Conservation (phyloP, 2,888 invertebrate genomes). For the Psococerastis gibbosa region DNA sequence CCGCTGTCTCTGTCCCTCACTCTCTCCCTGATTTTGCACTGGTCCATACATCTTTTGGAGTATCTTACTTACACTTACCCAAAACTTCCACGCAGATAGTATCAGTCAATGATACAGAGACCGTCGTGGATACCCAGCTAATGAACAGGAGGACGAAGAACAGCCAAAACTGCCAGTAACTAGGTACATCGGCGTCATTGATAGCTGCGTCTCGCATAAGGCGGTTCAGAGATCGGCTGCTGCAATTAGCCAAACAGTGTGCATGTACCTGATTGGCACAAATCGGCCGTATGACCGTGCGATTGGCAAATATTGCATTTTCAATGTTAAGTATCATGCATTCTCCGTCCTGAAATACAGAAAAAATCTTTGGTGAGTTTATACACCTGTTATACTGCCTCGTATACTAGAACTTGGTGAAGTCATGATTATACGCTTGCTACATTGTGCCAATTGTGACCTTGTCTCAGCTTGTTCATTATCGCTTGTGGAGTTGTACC, state of each 20-base stretch:
- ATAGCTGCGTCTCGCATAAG: conserved; percentile 27
- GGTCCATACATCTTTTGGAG: too few species aligned
- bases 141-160: conserved; percentile 57
- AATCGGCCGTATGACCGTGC: conserved; percentile 20
- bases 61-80: too few species aligned
- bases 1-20: too few species aligned
- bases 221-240: conserved; percentile 30
- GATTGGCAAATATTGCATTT: conserved; percentile 27
- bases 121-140: conserved; percentile 69
- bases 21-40: too few species aligned
- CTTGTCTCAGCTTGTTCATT: too few species aligned
- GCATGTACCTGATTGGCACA: conserved; percentile 27
- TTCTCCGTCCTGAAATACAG: conserved; percentile 15
- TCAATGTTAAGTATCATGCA: conserved; percentile 22
- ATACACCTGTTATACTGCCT: too few species aligned
- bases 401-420: too few species aligned
- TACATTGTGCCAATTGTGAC: too few species aligned
- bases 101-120: conserved; percentile 73
- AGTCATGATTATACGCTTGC: too few species aligned
- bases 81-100: conserved; percentile 73
- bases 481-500: too few species aligned
- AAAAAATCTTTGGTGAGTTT: too few species aligned
- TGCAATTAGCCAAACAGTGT: conserved; percentile 29
- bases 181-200: conserved; percentile 23
- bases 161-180: conserved; percentile 47